Percentiles rank a stretch among this genome's conserved stretches.
Conservation (phyloP, 2,888 invertebrate genomes). For the Argynnis bischoffii region DNA sequence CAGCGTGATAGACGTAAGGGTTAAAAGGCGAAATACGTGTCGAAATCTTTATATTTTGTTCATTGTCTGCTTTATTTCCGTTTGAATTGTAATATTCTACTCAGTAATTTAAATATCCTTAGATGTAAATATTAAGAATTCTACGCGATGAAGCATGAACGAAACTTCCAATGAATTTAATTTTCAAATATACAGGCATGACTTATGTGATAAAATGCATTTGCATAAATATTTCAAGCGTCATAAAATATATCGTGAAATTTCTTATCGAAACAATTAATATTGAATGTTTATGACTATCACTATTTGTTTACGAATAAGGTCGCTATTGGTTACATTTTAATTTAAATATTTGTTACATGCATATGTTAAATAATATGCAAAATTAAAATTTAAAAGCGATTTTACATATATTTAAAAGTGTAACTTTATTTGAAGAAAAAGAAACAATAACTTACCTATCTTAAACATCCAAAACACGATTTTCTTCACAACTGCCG, state of each 20-base stretch:
- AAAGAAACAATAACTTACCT: constrained; percentile 26
- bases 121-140: constrained; percentile 12
- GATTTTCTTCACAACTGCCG: constrained; percentile 21
- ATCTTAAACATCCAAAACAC: constrained; percentile 31
- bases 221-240: constrained; percentile 20
- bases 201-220: constrained; percentile 20
- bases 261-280: constrained; percentile 16
- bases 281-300: neutral
- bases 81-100: neutral
- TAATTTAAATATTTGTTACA: constrained; percentile 7
- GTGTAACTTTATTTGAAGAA: neutral
- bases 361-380: neutral
- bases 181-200: constrained; percentile 7
- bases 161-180: constrained; percentile 20
- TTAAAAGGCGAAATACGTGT: no score
- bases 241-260: constrained; percentile 18
- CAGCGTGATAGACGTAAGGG: no score
- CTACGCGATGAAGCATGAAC: constrained; percentile 24
- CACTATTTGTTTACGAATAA: constrained; percentile 29
- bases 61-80: neutral
- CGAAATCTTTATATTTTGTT: no score
- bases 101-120: constrained; percentile 1
- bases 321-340: constrained; percentile 34
- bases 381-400: neutral
- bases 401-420: neutral